phyloP scores from a whole-genome alignment of 2,113 vertebrate genomes.

The Manacus vitellinus region DNA sequence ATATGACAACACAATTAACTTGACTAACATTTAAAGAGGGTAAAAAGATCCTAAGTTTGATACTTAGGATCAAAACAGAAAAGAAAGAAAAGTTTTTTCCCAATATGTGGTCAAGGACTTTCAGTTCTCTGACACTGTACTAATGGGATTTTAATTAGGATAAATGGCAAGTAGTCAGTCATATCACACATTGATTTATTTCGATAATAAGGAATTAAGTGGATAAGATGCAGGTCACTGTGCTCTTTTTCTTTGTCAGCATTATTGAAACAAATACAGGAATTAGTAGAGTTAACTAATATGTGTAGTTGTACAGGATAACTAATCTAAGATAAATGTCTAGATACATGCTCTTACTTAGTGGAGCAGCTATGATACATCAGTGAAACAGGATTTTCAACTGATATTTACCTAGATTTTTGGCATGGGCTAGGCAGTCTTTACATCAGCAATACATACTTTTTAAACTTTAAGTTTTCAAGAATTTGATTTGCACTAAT shows the following conservation, averaged over 20 bases:
- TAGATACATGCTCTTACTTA: not conserved
- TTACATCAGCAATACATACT: not conserved
- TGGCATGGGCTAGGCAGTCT: not conserved
- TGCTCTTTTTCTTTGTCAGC: not conserved
- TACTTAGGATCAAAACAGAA: not conserved
- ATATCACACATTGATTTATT: not conserved
- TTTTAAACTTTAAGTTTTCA: not conserved
- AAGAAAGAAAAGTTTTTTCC: not conserved
- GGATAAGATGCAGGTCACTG: not conserved
- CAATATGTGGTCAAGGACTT: conserved; percentile 10
- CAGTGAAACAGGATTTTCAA: not conserved
- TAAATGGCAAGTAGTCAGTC: conserved; percentile 34
- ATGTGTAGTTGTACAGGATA: not conserved
- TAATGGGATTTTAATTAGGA: conserved; percentile 56
- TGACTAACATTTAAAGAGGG: not conserved
- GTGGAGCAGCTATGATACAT: not conserved
- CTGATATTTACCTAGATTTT: not conserved
- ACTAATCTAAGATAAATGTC: not conserved
- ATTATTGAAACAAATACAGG: not conserved
- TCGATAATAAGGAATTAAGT: not conserved
- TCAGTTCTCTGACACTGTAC: not conserved
- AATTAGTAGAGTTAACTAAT: not conserved
- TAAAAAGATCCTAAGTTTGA: not conserved
- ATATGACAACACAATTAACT: not conserved
- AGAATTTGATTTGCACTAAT: not conserved